Conservation (phyloP, 2,113 vertebrate species). For the Anas platyrhynchos region DNA sequence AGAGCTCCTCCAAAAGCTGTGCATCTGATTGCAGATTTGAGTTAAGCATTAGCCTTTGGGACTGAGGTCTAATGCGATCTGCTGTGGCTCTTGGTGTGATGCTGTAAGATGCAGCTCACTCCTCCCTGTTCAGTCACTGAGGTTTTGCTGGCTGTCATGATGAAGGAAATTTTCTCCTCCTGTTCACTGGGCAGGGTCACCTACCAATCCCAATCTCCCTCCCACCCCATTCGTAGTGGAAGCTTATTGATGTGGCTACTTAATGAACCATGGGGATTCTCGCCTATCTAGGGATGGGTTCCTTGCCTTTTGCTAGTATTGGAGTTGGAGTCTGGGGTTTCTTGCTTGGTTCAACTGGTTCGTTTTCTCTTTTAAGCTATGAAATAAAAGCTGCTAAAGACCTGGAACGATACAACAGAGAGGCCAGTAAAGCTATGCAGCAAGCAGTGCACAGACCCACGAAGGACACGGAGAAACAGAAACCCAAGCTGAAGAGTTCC, state of each 20-base stretch:
- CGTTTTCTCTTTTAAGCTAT: conserved; percentile 78
- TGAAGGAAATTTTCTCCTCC: neutral
- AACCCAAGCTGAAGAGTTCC: conserved; percentile 81
- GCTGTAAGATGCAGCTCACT: neutral
- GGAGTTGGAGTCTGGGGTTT: neutral
- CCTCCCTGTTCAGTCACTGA: neutral
- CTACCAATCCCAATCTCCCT: neutral
- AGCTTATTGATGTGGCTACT: neutral
- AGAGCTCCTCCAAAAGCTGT: neutral
- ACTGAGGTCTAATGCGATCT: neutral
- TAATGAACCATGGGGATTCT: neutral
- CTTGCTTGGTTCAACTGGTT: neutral
- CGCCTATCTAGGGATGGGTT: neutral
- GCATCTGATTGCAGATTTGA: neutral
- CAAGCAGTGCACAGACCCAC: conserved; percentile 27
- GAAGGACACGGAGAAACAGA: conserved; percentile 73
- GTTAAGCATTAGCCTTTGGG: neutral
- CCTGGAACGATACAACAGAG: conserved; percentile 80
- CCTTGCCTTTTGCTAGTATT: neutral
- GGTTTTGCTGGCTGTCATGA: neutral
- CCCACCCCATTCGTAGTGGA: fast-evolving
- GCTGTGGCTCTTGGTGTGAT: neutral
- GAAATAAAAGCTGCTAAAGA: conserved; percentile 89
- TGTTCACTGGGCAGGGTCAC: neutral
- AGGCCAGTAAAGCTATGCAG: conserved; percentile 76